phyloP scores from a whole-genome alignment of 2,888 invertebrate genomes.

The Polyommatus iphigenia region DNA sequence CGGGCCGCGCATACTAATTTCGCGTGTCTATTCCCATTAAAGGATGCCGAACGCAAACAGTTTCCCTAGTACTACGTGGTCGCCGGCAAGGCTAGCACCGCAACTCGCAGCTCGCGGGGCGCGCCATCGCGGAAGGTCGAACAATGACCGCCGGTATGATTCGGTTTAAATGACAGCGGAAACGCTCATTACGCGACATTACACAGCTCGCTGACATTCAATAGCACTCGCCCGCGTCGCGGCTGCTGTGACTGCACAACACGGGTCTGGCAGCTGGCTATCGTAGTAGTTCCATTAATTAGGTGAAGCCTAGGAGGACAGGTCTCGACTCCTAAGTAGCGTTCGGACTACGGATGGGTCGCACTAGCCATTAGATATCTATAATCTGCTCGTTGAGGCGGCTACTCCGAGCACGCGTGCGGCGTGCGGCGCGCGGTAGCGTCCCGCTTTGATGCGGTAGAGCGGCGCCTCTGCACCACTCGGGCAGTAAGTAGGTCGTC shows the following conservation, averaged over 20 bases:
- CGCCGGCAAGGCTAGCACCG: neutral
- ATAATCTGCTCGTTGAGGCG: neutral
- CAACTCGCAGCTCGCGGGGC: neutral
- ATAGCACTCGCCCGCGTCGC: neutral
- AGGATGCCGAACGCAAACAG: neutral
- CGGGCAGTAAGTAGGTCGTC: conserved; percentile 10
- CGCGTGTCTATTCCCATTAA: conserved; percentile 10
- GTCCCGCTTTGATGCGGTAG: conserved; percentile 12
- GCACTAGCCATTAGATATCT: neutral
- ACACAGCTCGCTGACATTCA: neutral
- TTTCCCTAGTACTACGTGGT: neutral
- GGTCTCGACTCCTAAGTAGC: neutral
- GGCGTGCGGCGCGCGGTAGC: neutral
- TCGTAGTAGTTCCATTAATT: neutral
- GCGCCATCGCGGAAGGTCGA: conserved; percentile 12
- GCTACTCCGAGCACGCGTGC: neutral
- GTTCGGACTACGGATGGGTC: neutral
- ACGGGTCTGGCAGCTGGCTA: neutral
- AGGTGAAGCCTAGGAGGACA: neutral
- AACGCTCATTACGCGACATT: neutral
- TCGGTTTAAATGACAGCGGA: neutral
- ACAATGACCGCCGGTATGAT: conserved; percentile 3
- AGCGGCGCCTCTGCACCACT: neutral
- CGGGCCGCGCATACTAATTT: conserved; percentile 2
- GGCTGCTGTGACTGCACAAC: neutral